Base-by-base conservation (phyloP, 2,797 vertebrate species). In the Hapalemur alaotrensis region DNA sequence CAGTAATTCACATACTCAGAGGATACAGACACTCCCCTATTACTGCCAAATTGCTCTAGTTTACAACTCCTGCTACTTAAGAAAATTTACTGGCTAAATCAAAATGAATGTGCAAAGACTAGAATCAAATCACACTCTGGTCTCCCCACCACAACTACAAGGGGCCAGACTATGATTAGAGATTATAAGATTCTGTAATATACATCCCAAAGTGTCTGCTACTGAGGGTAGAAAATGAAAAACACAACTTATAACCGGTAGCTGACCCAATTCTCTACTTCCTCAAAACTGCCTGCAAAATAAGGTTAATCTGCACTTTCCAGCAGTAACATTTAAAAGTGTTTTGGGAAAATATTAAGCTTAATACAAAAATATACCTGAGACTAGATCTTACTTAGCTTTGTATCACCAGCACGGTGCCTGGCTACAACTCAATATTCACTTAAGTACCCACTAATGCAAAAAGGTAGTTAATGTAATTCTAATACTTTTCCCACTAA, bases 281-380 rank as follows among this genome's bases (percentile, higher is more conserved):
- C 32, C 54, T 83, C 38, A 80, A 95, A 91, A 61, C 30, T 20
- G 61, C 30, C 43, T 41, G 18, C 46, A 87, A 95, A 43, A 41
- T 69, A 81, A 93, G 7, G 87, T 69, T 65, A 69, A 25, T 18
- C n/a, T 32, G 48, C 79, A 30, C 32, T 85, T 96, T 65, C 48
- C 23, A 95, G 59, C 72, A 96, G 5, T 59, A 95, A 75, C n/a
- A 96, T 4, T 80, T 52, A 38, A 50, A 92, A 78, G n/a, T 73
- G 35, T 72, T 84, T 67, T 25, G 5, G 65, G 12, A 52, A 69
- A 93, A 78, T 22, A 89, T 43, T 67, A 91, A 76, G 22, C 11
- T 32, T 20, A 63, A 50, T 32, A 96, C 17, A 79, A 76, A 96
- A 75, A 67, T 48, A 50, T 11, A 54, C 14, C 48, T 28, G 8